phyloP scores from a whole-genome alignment of 2,888 invertebrate species.

The Ophioninae sp. region DNA sequence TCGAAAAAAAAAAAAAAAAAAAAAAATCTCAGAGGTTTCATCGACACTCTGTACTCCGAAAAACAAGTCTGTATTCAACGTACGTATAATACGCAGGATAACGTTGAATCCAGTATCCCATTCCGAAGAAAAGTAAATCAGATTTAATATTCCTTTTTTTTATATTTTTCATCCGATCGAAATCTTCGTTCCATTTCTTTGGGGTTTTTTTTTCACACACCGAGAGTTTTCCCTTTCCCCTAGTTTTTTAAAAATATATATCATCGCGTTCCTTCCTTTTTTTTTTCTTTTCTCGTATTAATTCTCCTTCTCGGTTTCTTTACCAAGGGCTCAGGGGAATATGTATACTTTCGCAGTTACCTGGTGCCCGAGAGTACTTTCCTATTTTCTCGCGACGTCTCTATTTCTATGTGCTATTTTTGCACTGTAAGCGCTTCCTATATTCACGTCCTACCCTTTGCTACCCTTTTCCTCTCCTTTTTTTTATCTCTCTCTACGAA shows the following conservation, averaged over 20 bases:
- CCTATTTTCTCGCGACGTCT: slow-evolving; percentile 50
- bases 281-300: slow-evolving; percentile 35
- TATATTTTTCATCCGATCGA: slow-evolving; percentile 3
- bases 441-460: slow-evolving; percentile 25
- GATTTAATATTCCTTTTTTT: background rate
- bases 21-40: no score
- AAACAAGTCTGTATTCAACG: no score
- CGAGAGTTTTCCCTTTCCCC: background rate
- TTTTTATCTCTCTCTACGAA: background rate
- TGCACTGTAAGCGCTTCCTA: slow-evolving; percentile 23
- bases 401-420: slow-evolving; percentile 51
- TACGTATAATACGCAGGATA: background rate
- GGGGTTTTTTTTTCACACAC: background rate
- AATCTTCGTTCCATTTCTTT: slow-evolving; percentile 23
- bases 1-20: no score
- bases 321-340: slow-evolving; percentile 3
- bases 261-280: slow-evolving; percentile 11
- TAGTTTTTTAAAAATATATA: slow-evolving; percentile 33
- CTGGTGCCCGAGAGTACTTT: slow-evolving; percentile 38
- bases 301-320: slow-evolving; percentile 36
- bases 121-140: slow-evolving; percentile 12
- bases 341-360: slow-evolving; percentile 38
- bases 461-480: background rate
- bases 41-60: no score
- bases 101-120: background rate